A percentile compares a stretch with the other conserved stretches of the same genome.
Evolutionary conservation across 2,888 invertebrate species (phyloP).

Genomic region (Agrilus mali): DNA sequence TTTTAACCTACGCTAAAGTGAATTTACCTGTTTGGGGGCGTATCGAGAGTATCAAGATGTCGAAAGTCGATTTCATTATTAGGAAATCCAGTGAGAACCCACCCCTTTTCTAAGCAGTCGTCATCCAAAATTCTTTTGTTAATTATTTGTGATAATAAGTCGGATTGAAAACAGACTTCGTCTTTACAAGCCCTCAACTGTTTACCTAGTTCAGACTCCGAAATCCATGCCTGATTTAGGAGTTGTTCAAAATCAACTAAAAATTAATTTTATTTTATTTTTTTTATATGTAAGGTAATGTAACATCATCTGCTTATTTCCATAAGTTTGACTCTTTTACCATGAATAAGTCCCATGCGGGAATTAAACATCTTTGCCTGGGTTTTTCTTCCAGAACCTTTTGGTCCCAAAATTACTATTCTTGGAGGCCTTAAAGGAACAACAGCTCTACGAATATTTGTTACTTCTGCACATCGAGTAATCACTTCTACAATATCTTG

Average conservation of each 20-base stretch:
- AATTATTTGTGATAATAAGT: conserved; percentile 27
- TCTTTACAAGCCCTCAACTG: conserved; percentile 25
- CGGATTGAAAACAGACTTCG: conserved; percentile 28
- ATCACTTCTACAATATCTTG: conserved; percentile 29
- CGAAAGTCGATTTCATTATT: conserved; percentile 44
- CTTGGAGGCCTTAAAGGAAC: conserved; percentile 43
- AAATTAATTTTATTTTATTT: conserved; percentile 1
- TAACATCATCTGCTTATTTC: neutral
- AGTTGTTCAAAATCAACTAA: conserved; percentile 45
- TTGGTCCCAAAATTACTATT: conserved; percentile 45
- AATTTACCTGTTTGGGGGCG: conserved; percentile 49
- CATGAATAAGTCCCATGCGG: conserved; percentile 41
- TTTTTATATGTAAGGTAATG: too few relatives aligned
- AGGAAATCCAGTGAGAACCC: conserved; percentile 51
- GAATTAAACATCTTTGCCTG: conserved; percentile 40
- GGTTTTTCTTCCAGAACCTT: conserved; percentile 44
- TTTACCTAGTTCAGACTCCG: conserved; percentile 26
- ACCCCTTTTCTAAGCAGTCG: conserved; percentile 48
- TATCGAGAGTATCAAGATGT: conserved; percentile 41
- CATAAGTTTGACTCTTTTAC: conserved; percentile 22
- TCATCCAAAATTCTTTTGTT: conserved; percentile 34
- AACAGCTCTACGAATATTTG: conserved; percentile 26
- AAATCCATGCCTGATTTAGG: conserved; percentile 36
- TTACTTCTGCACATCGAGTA: conserved; percentile 27
- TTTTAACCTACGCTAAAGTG: too few relatives aligned